Percentiles rank a stretch among this genome's conserved stretches.
These are phyloP conservation scores for Cheilosia vulpina DNA, from an alignment of 2,888 invertebrate species.

Conservation along the genomic window DNA sequence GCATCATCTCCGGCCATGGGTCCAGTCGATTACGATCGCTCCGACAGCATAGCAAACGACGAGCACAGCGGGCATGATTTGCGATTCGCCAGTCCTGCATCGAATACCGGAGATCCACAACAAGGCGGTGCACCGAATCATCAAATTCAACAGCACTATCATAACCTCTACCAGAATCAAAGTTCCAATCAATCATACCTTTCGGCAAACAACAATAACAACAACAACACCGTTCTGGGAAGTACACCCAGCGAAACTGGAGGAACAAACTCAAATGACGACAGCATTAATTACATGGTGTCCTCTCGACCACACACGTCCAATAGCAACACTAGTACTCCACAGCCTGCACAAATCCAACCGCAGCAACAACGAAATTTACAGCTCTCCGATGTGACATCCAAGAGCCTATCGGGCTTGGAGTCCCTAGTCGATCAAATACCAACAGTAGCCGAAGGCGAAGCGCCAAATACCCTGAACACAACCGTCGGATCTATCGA, in stretches of 20 bases:
- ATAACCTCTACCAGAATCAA: slow-evolving; percentile 80
- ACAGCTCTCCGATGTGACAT: slow-evolving; percentile 87
- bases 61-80: slow-evolving; percentile 82
- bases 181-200: slow-evolving; percentile 79
- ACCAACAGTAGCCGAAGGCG: slow-evolving; percentile 92
- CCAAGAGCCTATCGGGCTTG: slow-evolving; percentile 93
- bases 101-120: slow-evolving; percentile 76
- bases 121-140: slow-evolving; percentile 78
- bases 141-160: slow-evolving; percentile 81
- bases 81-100: slow-evolving; percentile 83
- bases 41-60: slow-evolving; percentile 85
- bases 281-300: slow-evolving; percentile 53
- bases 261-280: slow-evolving; percentile 43
- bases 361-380: slow-evolving; percentile 72
- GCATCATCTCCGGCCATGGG: slow-evolving; percentile 86
- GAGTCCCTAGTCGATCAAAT: slow-evolving; percentile 96
- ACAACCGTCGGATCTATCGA: slow-evolving; percentile 78
- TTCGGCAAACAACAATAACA: slow-evolving; percentile 36
- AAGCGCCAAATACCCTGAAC: slow-evolving; percentile 78
- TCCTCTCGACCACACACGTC: slow-evolving; percentile 43
- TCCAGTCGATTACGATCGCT: slow-evolving; percentile 91
- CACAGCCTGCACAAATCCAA: slow-evolving; percentile 74
- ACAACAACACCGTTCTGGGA: slow-evolving; percentile 21
- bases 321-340: slow-evolving; percentile 61
- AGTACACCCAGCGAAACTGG: slow-evolving; percentile 37